Percentiles rank a stretch among this genome's conserved stretches.
These are phyloP conservation scores for Lithophane ornitopus DNA, from an alignment of 2,888 invertebrate genomes.

Conservation along the genomic window DNA sequence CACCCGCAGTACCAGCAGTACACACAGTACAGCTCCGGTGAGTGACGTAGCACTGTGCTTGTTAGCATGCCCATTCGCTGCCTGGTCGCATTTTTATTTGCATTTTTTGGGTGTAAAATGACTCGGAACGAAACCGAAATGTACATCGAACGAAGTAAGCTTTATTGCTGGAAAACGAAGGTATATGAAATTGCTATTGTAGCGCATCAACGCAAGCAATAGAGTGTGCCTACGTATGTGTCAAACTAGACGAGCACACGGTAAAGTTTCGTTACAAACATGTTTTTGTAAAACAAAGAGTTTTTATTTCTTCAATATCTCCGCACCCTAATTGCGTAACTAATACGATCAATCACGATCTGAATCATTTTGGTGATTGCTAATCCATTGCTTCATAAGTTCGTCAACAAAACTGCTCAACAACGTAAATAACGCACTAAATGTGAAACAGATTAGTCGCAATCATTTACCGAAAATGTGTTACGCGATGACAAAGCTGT, in stretches of 20 bases:
- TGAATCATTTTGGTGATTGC: no score
- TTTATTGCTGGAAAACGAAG: neutral
- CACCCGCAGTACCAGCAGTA: slow-evolving; percentile 99
- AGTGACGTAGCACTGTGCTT: slow-evolving; percentile 77
- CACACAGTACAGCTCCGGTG: slow-evolving; percentile 98
- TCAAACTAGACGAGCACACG: neutral
- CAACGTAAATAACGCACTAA: no score
- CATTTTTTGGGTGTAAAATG: slow-evolving; percentile 58
- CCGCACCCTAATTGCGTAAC: no score
- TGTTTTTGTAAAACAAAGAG: neutral
- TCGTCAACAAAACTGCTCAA: no score
- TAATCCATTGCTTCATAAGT: no score
- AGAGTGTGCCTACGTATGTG: neutral
- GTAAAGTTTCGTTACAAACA: neutral
- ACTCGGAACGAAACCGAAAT: slow-evolving; percentile 8
- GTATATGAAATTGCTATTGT: neutral
- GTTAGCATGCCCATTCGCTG: slow-evolving; percentile 67
- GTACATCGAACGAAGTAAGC: neutral
- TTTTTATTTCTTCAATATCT: neutral
- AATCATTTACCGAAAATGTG: no score
- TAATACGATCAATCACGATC: no score
- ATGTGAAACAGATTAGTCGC: no score
- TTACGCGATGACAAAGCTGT: neutral
- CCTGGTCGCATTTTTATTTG: slow-evolving; percentile 81
- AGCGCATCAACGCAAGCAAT: neutral